Base-by-base conservation (phyloP, 2,888 invertebrate species). In the Drosophila meridionalis region DNA sequence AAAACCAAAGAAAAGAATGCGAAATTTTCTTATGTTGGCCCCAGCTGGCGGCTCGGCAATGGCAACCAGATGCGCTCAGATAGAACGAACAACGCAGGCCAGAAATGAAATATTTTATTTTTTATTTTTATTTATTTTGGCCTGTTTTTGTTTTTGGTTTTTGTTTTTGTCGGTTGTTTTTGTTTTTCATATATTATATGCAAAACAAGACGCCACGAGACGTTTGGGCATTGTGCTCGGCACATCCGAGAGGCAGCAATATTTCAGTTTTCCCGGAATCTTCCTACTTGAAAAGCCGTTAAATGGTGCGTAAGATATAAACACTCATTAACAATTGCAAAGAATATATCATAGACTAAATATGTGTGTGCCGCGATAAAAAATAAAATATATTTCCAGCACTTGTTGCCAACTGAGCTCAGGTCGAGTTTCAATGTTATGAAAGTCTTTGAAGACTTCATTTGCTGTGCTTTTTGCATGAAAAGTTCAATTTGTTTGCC, bases 21-120 rank as follows among this genome's bases (percentile, higher is more conserved):
- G 65, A 84, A 76, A 74, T 68, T 75, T 52, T 47, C 47, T 57
- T 69, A 80, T 72, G 48, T 73, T 66, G 72, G 61, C 59, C 74
- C 55, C 83, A 82, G 78, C 87, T 83, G 86, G 76, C 67, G 50
- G 55, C 55, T 14, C 8, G 68, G 36, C 38, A 67, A 82, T 79
- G 85, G 67, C 83, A 63, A 83, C 68, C 84, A 85, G 86, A 85
- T 85, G 88, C 72, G 82, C 58, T 71, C 50, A 59, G 52, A 58
- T 63, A 73, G 59, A 76, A 69, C 68, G 61, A 76, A 69, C 42
- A 69, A 62, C 34, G 30, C 45, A 6, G 55, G 69, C 70, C 67
- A 77, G 73, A 85, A 82, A 74, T 83, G 75, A 88, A 81, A 87
- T 77, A 75, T 85, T 76, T 77, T 68, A 34, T 71, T 62, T 73